Conservation (phyloP, 2,888 invertebrate genomes). For the Eugnorisma glareosa region DNA sequence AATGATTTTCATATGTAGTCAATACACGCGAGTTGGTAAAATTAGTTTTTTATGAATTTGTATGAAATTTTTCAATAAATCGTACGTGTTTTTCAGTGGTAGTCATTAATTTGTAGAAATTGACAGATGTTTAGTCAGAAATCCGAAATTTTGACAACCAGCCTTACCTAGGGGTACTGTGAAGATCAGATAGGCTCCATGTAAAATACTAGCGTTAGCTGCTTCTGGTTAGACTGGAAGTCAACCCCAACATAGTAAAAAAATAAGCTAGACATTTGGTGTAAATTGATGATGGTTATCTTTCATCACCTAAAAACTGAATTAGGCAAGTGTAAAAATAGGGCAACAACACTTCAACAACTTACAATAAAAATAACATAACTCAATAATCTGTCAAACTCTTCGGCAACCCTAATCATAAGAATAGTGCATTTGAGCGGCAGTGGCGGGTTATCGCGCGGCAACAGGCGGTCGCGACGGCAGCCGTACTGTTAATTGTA, state of each 20-base stretch:
- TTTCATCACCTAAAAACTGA: background rate
- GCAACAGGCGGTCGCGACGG: slow-evolving; percentile 65
- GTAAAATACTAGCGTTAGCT: background rate
- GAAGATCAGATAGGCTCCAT: background rate
- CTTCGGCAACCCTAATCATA: slow-evolving; percentile 64
- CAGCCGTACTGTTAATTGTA: slow-evolving; percentile 58
- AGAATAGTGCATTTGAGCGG: slow-evolving; percentile 72
- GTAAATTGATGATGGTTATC: background rate
- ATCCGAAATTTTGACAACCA: background rate
- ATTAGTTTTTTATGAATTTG: background rate
- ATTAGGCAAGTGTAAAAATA: background rate
- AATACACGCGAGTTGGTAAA: background rate
- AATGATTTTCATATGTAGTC: background rate
- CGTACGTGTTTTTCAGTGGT: background rate
- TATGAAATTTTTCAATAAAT: background rate
- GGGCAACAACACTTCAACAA: background rate
- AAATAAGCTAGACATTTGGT: background rate
- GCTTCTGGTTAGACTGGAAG: background rate
- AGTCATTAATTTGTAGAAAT: background rate
- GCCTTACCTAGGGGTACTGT: background rate
- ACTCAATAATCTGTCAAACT: background rate
- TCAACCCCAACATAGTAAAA: background rate
- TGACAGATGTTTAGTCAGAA: background rate
- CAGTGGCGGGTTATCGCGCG: slow-evolving; percentile 68
- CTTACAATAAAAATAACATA: background rate